Conservation (phyloP, 2,888 invertebrate species). For the Lagria hirta region DNA sequence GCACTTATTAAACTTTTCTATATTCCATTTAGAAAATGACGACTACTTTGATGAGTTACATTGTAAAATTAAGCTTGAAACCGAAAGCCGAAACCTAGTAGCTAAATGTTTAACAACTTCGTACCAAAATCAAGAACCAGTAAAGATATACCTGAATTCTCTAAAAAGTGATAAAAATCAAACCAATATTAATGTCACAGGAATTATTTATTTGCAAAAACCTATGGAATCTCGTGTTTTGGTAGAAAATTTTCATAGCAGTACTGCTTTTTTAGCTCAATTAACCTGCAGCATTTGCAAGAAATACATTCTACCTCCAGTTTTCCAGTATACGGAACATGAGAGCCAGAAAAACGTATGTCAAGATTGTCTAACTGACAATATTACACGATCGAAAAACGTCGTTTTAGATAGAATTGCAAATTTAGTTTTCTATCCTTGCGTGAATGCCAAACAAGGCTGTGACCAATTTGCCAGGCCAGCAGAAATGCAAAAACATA, state of each 20-base stretch:
- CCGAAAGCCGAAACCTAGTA: not conserved
- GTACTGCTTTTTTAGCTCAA: slow-evolving; percentile 2
- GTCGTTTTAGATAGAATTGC: slow-evolving; percentile 5
- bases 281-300: slow-evolving; percentile 2
- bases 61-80: slow-evolving; percentile 3
- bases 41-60: slow-evolving; percentile 3
- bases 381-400: slow-evolving; percentile 1
- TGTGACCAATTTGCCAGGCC: slow-evolving; percentile 6
- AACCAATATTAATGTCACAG: too few species aligned
- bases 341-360: not conserved
- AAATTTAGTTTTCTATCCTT: slow-evolving; percentile 4
- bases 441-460: slow-evolving; percentile 3
- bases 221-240: too few species aligned
- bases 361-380: not conserved
- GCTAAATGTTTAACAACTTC: not conserved
- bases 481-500: not conserved
- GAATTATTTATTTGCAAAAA: too few species aligned
- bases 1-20: slow-evolving; percentile 3
- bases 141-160: too few species aligned
- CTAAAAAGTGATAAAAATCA: too few species aligned
- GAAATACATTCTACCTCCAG: slow-evolving; percentile 1
- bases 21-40: slow-evolving; percentile 1
- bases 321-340: slow-evolving; percentile 1
- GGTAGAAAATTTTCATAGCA: too few species aligned
- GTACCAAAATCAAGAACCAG: too few species aligned